Percentiles rank a stretch among this genome's conserved stretches.
Evolutionary conservation across 2,888 invertebrate species (phyloP).

Genomic region (Beris chalybata): DNA sequence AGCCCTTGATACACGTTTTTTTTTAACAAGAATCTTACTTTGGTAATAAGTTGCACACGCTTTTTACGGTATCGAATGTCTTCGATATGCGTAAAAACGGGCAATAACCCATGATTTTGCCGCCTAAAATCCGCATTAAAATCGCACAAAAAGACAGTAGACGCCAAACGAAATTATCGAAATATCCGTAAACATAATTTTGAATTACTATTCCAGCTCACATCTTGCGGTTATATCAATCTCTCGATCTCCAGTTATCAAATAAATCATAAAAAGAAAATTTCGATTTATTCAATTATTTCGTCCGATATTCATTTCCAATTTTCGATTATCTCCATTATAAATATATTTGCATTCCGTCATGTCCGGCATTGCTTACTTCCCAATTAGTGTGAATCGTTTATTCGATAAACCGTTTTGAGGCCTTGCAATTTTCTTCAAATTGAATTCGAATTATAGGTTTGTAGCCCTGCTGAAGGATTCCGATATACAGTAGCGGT

Average conservation of each 20-base stretch:
- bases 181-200: too few species aligned
- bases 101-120: neutral
- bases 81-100: constrained; percentile 4
- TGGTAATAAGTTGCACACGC: neutral
- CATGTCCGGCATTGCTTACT: constrained; percentile 15
- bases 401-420: constrained; percentile 28
- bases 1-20: neutral
- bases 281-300: constrained; percentile 7
- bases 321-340: constrained; percentile 20
- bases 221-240: constrained; percentile 24
- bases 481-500: constrained; percentile 14
- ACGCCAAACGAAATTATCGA: too few species aligned
- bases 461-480: too few species aligned
- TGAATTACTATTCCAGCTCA: too few species aligned
- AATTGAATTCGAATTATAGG: constrained; percentile 19
- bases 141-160: too few species aligned
- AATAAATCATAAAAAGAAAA: neutral
- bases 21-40: too few species aligned
- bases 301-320: constrained; percentile 4
- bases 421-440: constrained; percentile 18
- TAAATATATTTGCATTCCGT: constrained; percentile 20
- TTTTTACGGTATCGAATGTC: neutral
- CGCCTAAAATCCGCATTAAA: too few species aligned
- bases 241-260: neutral
- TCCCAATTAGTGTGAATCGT: constrained; percentile 30